These are phyloP conservation scores for Australoheros facetus DNA, from an alignment of 2,797 vertebrate genomes.

Conservation along the genomic window DNA sequence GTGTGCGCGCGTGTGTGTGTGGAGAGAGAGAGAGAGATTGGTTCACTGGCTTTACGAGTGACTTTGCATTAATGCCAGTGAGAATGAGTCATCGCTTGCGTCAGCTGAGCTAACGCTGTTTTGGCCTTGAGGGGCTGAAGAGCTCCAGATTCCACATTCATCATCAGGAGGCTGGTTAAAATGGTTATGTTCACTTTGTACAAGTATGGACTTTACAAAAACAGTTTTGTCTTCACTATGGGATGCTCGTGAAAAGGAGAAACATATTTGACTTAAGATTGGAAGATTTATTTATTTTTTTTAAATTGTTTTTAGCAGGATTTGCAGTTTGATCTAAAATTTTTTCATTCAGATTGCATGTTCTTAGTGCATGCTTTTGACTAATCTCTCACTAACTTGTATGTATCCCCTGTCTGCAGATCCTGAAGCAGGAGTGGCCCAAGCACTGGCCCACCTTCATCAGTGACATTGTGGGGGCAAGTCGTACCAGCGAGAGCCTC, in stretches of 20 bases:
- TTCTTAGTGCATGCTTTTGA: background rate
- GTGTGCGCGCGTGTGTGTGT: no score
- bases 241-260: background rate
- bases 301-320: no score
- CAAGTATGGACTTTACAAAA: background rate
- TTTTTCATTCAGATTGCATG: background rate
- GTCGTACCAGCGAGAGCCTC: constrained; percentile 97
- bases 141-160: constrained; percentile 47
- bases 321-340: background rate
- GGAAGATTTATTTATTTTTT: no score
- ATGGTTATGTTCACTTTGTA: constrained; percentile 4
- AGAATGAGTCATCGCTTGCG: constrained; percentile 57
- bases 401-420: constrained; percentile 72
- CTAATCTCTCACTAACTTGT: background rate
- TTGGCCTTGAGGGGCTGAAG: constrained; percentile 41
- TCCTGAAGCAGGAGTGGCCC: constrained; percentile 98
- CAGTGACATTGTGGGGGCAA: constrained; percentile 97
- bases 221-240: background rate
- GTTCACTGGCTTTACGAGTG: constrained; percentile 36
- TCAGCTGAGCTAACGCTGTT: constrained; percentile 50
- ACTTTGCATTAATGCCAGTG: constrained; percentile 60
- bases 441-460: constrained; percentile 99
- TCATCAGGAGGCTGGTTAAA: constrained; percentile 23
- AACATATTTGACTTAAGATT: background rate
- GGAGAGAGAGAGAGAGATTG: background rate